Evolutionary conservation across 2,113 vertebrate species (phyloP).

Genomic region (Anolis sagrei): DNA sequence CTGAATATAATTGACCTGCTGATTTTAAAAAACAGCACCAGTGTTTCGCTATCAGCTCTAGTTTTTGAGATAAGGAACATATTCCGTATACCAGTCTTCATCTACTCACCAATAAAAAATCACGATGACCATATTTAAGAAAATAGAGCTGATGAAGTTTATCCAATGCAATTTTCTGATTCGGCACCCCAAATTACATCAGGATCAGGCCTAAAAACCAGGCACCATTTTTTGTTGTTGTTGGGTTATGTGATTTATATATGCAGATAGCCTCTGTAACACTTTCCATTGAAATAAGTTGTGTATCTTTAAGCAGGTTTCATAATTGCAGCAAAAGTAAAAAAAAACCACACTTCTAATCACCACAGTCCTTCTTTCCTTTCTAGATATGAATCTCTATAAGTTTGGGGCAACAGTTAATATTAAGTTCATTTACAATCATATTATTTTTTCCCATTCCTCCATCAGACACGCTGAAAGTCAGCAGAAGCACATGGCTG

Average conservation of each 20-base stretch:
- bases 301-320: not conserved
- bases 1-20: too few relatives aligned
- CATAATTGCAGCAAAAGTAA: not conserved
- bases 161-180: too few relatives aligned
- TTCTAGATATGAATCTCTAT: not conserved
- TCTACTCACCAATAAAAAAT: too few relatives aligned
- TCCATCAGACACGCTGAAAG: conserved; percentile 92
- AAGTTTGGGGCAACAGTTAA: not conserved
- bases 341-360: not conserved
- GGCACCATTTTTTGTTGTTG: too few relatives aligned
- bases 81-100: too few relatives aligned
- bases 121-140: too few relatives aligned
- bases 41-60: too few relatives aligned
- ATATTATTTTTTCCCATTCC: not conserved
- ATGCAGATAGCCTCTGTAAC: not conserved
- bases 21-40: too few relatives aligned
- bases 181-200: too few relatives aligned
- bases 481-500: conserved; percentile 98
- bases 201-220: too few relatives aligned
- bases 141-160: too few relatives aligned
- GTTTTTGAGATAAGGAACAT: too few relatives aligned
- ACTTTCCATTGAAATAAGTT: not conserved
- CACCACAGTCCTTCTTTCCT: not conserved
- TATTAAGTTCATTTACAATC: not conserved
- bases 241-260: not conserved